Base-by-base conservation (phyloP, 2,888 invertebrate genomes). In the Tipula confusa region DNA sequence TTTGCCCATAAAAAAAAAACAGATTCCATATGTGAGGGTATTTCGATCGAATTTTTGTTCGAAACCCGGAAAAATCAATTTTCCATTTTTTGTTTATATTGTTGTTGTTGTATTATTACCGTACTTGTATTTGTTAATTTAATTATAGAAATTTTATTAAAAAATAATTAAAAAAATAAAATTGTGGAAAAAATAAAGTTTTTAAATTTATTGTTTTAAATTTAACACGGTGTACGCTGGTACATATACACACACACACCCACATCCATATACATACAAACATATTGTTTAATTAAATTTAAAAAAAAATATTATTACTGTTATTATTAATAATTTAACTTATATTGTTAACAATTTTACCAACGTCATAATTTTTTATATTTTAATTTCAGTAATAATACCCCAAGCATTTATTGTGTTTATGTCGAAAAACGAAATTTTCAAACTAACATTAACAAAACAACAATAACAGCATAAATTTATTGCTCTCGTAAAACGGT, bases 161-260 rank as follows among this genome's bases (percentile, higher is more conserved):
- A 64, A 64, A 64, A 64, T 64, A 64, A 64, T 64, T 24, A 64
- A 64, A 64, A 43, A 64, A 64, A 48, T 48, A 18, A 48, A 48
- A 48, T 15, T n/a, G 11, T 15, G 6, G 5, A 48, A 48, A 48
- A 48, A 15, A 64, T 11, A 64, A 64, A n/a, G n/a, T 18, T 64
- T 24, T 43, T n/a, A n/a, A 43, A 64, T 64, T 64, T 64, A 64
- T 64, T 64, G 64, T 64, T 64, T 64, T 64, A 64, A 64, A 64
- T 64, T 64, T 64, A 64, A 64, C 24, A 24, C 24, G 1, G 24
- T 9, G 43, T 64, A n/a, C n/a, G 1, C 38, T 38, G 7, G 24
- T 64, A 7, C 24, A 64, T 24, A 64, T n/a, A 43, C 43, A 64
- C 18, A 31, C 31, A 5, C 31, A 6, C 6, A 33, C 33, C 6